Evolutionary conservation across 2,888 invertebrate species (phyloP), one percentile per base, ranked within the genome.

Genomic region (Dermolepida albohirtum): DNA sequence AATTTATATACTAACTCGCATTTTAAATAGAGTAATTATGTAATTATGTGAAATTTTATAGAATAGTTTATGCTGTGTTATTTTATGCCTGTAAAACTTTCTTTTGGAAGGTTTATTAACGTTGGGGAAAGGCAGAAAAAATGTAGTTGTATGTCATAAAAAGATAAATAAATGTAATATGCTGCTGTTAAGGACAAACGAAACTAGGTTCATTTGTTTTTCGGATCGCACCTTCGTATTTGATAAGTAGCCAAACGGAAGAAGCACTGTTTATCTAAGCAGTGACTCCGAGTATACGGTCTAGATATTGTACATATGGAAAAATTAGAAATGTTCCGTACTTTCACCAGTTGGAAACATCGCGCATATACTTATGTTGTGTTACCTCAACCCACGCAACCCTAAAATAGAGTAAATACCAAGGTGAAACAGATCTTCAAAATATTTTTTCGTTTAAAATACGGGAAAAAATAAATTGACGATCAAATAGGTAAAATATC

Each of bases 381-480:
- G 40, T 55, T 55, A 40, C 41, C 47, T 52, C 64, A 64, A 11
- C 64, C 64, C 34, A 64, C 64, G 64, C 52, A 64, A 62, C 66
- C 66, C 66, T 29, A 57, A 66, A 66, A 66, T 66, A 66, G 66
- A 66, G 41, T 66, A 66, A 55, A 66, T 57, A 57, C 66, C 66
- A 66, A 66, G 66, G 66, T 57, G 47, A 66, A 66, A 54, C 47
- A 62, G 14, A 47, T 27, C 14, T 62, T 62, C 47, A 47, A 47
- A 62, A 62, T 62, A 62, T 34, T 62, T 29, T 47, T 16, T 41
- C 44, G 34, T 17, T 39, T 16, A 44, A 47, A 29, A 47, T 12
- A 11, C 34, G 8, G 16, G 10, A 27, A 16, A 47, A 27, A 62
- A 10, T 49, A 34, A 47, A 39, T 5, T 62, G 47, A 49, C 5